Percentiles rank a stretch among this genome's conserved stretches.
phyloP scores from a whole-genome alignment of 2,888 invertebrate genomes.

The Rotaria socialis region DNA sequence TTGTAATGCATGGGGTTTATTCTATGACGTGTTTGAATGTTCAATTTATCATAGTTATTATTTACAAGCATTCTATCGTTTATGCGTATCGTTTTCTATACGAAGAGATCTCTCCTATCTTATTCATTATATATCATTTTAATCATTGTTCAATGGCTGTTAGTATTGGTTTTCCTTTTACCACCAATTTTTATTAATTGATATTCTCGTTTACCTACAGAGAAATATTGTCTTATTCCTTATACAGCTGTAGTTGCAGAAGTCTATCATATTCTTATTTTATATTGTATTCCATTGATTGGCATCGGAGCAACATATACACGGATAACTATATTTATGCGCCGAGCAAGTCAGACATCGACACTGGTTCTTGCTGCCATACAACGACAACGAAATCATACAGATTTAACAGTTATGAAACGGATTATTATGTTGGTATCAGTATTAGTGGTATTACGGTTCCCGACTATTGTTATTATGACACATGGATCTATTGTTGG shows the following conservation, averaged over 20 bases:
- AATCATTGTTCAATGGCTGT: not conserved
- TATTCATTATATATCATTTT: not conserved
- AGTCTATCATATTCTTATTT: not conserved
- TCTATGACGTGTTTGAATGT: too few species aligned
- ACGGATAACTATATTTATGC: slow-evolving; percentile 3
- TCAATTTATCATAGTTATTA: not conserved
- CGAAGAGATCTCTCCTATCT: not conserved
- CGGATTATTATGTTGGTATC: not conserved
- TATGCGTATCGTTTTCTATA: not conserved
- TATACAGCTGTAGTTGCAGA: not conserved
- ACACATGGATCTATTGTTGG: not conserved
- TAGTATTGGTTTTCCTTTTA: not conserved
- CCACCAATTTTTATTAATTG: not conserved
- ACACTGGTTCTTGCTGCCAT: not conserved
- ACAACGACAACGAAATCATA: not conserved
- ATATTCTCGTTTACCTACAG: not conserved
- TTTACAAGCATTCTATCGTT: not conserved
- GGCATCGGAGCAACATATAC: not conserved
- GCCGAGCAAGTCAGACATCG: not conserved
- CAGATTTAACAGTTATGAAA: not conserved
- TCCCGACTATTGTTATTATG: not conserved
- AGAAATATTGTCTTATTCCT: not conserved
- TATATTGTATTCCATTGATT: not conserved
- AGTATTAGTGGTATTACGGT: not conserved
- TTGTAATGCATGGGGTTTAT: too few species aligned